phyloP scores from a whole-genome alignment of 2,113 vertebrate genomes.

The Monarcha castaneiventris region DNA sequence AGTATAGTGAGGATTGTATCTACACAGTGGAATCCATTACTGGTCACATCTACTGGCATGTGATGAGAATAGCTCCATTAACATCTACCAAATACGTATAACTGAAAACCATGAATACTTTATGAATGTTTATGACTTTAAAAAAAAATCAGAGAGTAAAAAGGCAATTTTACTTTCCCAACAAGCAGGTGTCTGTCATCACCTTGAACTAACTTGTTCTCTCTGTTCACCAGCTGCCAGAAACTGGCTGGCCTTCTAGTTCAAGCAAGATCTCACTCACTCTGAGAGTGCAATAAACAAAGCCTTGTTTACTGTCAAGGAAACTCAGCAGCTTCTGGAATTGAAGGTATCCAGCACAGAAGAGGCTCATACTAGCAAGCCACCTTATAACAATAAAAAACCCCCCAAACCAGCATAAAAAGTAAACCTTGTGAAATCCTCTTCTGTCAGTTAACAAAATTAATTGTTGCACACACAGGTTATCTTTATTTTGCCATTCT shows the following conservation, averaged over 20 bases:
- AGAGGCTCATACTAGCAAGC: neutral
- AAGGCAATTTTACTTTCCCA: neutral
- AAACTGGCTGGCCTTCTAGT: neutral
- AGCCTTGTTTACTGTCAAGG: conserved; percentile 42
- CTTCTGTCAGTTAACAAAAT: neutral
- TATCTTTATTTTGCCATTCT: neutral
- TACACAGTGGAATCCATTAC: neutral
- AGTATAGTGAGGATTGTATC: neutral
- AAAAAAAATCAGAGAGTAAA: neutral
- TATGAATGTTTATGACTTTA: neutral
- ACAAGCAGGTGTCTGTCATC: neutral
- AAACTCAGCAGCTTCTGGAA: conserved; percentile 1
- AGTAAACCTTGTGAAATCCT: neutral
- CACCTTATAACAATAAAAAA: neutral
- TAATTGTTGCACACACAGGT: neutral
- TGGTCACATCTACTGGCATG: neutral
- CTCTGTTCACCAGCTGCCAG: neutral
- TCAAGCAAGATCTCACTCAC: conserved; percentile 26
- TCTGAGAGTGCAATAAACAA: conserved; percentile 48
- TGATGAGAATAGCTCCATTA: neutral
- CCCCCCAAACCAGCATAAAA: neutral
- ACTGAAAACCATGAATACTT: neutral
- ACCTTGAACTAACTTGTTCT: neutral
- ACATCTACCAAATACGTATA: neutral
- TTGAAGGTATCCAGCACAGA: neutral